Base-by-base conservation (phyloP, 92 coral and sea anemone genomes). In the Scolanthus callimorphus region DNA sequence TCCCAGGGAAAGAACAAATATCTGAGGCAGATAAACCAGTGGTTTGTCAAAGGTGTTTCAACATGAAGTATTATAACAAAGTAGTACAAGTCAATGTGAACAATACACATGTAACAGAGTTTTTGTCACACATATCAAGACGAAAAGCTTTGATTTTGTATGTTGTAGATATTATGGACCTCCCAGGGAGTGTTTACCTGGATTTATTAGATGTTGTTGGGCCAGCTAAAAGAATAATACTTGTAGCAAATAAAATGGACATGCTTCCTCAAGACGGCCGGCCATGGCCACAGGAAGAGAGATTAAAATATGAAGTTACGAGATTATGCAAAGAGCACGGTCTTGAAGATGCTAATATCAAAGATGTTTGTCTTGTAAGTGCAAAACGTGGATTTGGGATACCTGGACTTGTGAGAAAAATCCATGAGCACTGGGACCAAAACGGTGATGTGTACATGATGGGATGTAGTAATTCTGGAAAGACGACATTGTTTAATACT, bases 371-470 rank as follows among this genome's bases (percentile, higher is more conserved):
- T 31, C 57, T 92, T 17, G 71, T 92, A 24, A 92, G 98, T 70
- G 89, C 98, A 29, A 92, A 53, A 49, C 74, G 85, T 41, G 98
- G 98, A 12, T 92, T 77, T 76, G 98, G 98, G 20, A 57, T 92
- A 3, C 64, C 63, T n/a, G 77, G 74, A 37, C 79, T 92, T 54
- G 73, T 76, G 1, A 45, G 56, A 2, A 71, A 74, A 58, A 74
- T 92, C 39, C 54, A 64, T 3, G 74, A 80, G 17, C 82, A 89
- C 54, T 92, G 98, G 98, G 80, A 79, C 31, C 75, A 82, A 30
- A 65, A 80, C 20, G 96, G 97, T 27, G 98, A 92, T 55, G 58
- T 89, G 4, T 92, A 92, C 38, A 55, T 92, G 2, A 39, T 92
- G 27, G 98, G 98, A 10, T 78, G 97, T 25, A 84, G 79, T 50